phyloP scores from a whole-genome alignment of 2,797 vertebrate genomes.

The Lacerta viridis region DNA sequence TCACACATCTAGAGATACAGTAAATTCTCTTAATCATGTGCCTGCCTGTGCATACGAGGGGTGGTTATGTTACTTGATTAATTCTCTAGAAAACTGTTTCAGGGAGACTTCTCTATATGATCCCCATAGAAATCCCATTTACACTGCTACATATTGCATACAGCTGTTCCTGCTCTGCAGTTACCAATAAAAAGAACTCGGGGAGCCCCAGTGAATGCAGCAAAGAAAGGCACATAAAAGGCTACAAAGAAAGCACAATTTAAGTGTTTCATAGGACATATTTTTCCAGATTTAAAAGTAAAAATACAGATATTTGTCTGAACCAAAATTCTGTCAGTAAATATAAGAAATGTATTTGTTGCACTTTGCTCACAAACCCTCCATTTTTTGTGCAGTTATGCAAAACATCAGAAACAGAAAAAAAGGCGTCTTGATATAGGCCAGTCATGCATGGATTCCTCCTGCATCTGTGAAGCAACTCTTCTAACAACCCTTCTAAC shows the following conservation, averaged over 20 bases:
- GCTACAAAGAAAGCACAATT: slow-evolving; percentile 44
- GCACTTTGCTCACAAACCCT: slow-evolving; percentile 1
- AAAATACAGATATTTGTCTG: slow-evolving; percentile 13
- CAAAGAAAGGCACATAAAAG: slow-evolving; percentile 21
- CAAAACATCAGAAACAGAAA: slow-evolving; percentile 32
- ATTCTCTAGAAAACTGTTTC: slow-evolving; percentile 28
- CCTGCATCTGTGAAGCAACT: no score
- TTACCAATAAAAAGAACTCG: not conserved
- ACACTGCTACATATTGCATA: not conserved
- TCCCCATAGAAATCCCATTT: slow-evolving; percentile 15
- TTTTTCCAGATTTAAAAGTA: slow-evolving; percentile 33
- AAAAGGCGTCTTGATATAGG: not conserved
- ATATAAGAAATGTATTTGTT: slow-evolving; percentile 40
- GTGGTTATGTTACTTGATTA: not conserved
- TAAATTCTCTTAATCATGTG: not conserved
- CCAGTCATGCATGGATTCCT: not conserved
- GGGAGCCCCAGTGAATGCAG: slow-evolving; percentile 27
- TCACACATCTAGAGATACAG: no score
- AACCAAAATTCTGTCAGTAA: slow-evolving; percentile 29
- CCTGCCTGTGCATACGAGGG: not conserved
- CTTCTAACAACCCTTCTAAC: no score
- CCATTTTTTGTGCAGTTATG: not conserved
- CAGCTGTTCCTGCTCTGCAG: not conserved
- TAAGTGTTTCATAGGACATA: not conserved
- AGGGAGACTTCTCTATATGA: not conserved